Evolutionary conservation across 2,797 vertebrate species (phyloP).

Genomic region (Ambastaia sidthimunki): DNA sequence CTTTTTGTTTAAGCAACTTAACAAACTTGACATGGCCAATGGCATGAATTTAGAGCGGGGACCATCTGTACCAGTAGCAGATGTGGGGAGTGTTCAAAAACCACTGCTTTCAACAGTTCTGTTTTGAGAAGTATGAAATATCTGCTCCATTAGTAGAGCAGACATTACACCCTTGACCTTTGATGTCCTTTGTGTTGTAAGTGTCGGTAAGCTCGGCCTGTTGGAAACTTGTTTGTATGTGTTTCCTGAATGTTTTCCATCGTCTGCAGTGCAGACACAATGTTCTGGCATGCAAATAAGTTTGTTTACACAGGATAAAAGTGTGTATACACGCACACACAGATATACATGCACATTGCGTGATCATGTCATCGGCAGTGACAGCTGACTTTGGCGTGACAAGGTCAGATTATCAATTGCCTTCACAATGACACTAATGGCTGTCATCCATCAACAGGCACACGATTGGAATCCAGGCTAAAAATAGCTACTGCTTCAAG

Average conservation of each 20-base stretch:
- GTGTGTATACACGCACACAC: neutral
- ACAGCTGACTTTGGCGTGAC: constrained; percentile 12
- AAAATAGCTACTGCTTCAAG: neutral
- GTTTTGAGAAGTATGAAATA: neutral
- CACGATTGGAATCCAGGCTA: neutral
- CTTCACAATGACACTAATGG: constrained; percentile 22
- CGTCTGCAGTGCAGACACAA: neutral
- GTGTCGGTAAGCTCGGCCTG: neutral
- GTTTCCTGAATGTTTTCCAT: neutral
- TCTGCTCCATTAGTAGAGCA: neutral
- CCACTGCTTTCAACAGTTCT: neutral
- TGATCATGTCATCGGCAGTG: constrained; percentile 15
- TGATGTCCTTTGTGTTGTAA: neutral
- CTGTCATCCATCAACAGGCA: constrained; percentile 22
- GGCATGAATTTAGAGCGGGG: no score
- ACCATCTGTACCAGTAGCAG: neutral
- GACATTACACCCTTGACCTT: neutral
- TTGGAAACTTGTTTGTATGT: neutral
- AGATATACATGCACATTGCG: neutral
- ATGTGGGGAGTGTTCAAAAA: neutral
- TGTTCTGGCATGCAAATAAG: neutral
- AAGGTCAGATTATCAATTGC: constrained; percentile 46
- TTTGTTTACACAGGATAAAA: neutral
- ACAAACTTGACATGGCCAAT: no score
- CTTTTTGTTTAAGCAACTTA: no score